Evolutionary conservation across 2,113 vertebrate species (phyloP), one percentile per base, ranked within the genome.

Genomic region (Platanista minor): DNA sequence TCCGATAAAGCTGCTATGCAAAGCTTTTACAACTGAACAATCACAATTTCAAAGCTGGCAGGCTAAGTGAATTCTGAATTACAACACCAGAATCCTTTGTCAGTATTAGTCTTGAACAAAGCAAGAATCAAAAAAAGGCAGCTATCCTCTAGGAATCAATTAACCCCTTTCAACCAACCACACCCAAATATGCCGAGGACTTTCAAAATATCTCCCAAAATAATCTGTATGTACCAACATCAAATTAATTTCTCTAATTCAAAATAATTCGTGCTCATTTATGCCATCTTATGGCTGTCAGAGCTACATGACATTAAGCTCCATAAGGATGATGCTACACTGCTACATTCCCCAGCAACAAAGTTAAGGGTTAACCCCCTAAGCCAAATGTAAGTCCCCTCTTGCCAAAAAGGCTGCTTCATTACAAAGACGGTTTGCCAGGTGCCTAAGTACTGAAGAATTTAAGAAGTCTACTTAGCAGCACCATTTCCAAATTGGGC

Each of bases 1-100:
- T 94, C 46, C 52, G 33, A 81, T 10, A 82, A 88, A 81, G 29
- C 23, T 94, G 54, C 49, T 72, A 49, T 27, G 25, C n/a, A 49
- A 88, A 96, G n/a, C 33, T 74, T 96, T 46, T 33, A 87, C 7
- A 95, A 74, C 62, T 77, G 69, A 49, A 43, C 80, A 90, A 92
- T 92, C 85, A 66, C 57, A 92, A 81, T 43, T 97, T 80, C 49
- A 96, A 86, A 94, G n/a, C n/a, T 66, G 36, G 88, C 46, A 82
- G 29, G 74, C n/a, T 87, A 62, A 84, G 36, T 46, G 29, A 81
- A 90, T 90, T 92, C 54, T 59, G 36, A 90, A 85, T 80, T 66
- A 85, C 23, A 87, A 14, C 39, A 72, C 39, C 52, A 92, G 41
- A 41, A 81, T 17, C 71, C 64, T 77, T 77, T 59, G 57, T 94